phyloP scores from a whole-genome alignment of 2,113 vertebrate species.

The Sturnira hondurensis region DNA sequence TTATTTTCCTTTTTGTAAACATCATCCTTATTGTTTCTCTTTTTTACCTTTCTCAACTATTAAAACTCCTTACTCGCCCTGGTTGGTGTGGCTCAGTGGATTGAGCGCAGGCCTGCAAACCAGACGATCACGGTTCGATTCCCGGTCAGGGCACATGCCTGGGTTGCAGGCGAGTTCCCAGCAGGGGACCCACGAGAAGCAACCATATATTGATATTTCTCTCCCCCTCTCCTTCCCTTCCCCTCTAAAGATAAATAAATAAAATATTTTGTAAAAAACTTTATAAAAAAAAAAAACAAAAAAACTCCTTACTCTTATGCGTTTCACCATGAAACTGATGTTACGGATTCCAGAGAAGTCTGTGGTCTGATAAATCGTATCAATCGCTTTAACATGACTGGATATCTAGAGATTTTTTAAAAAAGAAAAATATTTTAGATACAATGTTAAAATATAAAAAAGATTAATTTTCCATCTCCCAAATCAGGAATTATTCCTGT shows the following conservation, averaged over 20 bases:
- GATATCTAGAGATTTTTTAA: conserved; percentile 88
- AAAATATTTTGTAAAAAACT: too few species aligned
- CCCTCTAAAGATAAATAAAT: too few species aligned
- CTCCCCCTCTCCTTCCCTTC: too few species aligned
- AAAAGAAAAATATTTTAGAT: conserved; percentile 41
- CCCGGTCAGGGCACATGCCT: too few species aligned
- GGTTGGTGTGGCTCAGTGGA: too few species aligned
- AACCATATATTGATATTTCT: too few species aligned
- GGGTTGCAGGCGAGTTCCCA: too few species aligned
- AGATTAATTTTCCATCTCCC: conserved; percentile 7
- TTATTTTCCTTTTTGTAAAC: background rate
- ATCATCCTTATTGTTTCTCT: background rate
- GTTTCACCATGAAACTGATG: conserved; percentile 99
- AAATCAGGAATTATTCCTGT: conserved; percentile 31
- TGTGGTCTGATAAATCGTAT: conserved; percentile 95
- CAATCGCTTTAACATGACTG: conserved; percentile 96
- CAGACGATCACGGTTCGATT: too few species aligned
- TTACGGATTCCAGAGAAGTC: conserved; percentile 96
- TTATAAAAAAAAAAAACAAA: too few species aligned
- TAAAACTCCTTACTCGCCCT: conserved; percentile 86
- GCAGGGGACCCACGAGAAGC: too few species aligned
- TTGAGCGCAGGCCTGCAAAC: too few species aligned
- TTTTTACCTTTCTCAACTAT: conserved; percentile 1
- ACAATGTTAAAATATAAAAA: conserved; percentile 3
- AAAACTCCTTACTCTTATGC: conserved; percentile 89